Evolutionary conservation across 2,797 vertebrate genomes (phyloP), one percentile per base, ranked within the genome.

Genomic region (Telmatherina bonti): DNA sequence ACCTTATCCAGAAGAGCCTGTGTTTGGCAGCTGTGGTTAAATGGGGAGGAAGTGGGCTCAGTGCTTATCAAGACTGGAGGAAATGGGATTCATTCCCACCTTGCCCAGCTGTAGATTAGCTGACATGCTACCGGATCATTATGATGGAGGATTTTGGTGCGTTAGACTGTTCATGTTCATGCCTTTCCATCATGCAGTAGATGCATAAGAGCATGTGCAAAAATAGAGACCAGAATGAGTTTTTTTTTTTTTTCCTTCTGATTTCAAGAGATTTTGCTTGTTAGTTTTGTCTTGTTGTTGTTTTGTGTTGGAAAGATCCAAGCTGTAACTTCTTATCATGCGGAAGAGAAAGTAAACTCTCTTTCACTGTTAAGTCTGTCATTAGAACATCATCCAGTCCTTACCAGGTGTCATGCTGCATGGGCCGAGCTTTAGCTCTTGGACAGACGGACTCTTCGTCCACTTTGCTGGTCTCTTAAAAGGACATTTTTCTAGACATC

Each of bases 1-100:
- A 22, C 67, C 70, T 35, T 29, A 63, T 61, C 49, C 68, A 71
- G n/a, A 67, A 20, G 54, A 77, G 76, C 84, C 90, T 92, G 93
- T 93, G 89, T 93, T 85, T 89, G 83, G 78, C 72, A 65, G 74
- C 27, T 78, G 73, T 76, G 67, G 72, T 88, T 86, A 83, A 87
- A 89, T 88, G 81, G 87, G 79, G 88, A 83, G 90, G 92, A 94
- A 93, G 94, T 93, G 89, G 93, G 85, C 80, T 90, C 85, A 89
- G 92, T 62, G 72, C 90, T 90, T 90, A 82, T 85, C 89, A 81
- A 93, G 91, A 76, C 65, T 36, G 67, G 56, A 72, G 78, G 92
- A 93, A 94, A 93, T 87, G 71, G 90, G 92, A 94, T 93, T 92
- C 90, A 91, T 94, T 95, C 93, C 67, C 90, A 84, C 90, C 49